Evolutionary conservation across 2,113 vertebrate species (phyloP), one percentile per base, ranked within the genome.

Genomic region (Xenopus laevis): DNA sequence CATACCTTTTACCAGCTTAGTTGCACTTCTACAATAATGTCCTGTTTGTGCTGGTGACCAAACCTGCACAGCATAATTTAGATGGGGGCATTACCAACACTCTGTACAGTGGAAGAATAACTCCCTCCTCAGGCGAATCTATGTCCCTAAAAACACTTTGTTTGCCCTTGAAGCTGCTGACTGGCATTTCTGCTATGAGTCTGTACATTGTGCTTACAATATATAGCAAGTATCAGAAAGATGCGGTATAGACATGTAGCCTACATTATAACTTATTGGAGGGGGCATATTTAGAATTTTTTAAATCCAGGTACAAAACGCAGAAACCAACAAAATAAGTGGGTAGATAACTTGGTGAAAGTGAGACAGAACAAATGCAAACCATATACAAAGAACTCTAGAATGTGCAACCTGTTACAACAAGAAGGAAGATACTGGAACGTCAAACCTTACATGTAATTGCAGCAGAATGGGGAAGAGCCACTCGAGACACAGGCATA

Each of bases 401-500:
- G 74, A 69, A 0, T 71, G 47, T 30, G 44, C 17, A 79, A 20
- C 6, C 17, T 77, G 13, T 65, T 78, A n/a, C 50, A 71, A 8
- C 11, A 6, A 33, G 0, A 45, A 69, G 73, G 71, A 21, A 58
- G 13, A 50, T 59, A 15, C 9, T 18, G 0, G 0, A 0, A 68
- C 64, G 61, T 78, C n/a, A 80, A 52, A 4, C 1, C 0, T 17
- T 60, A 60, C 18, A 0, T 11, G 10, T 7, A 21, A 16, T 65
- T 65, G 55, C 10, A 45, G 17, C 71, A 40, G 61, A 68, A 20
- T 33, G n/a, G 53, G 20, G n/a, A 66, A 27, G 40, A 65, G 33
- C 66, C 63, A 27, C 18, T 27, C 5, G 6, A 20, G 33, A 65
- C 10, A 9, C 16, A 27, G 40, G 30, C 17, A 66, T 52, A 58